Base-by-base conservation (phyloP, 92 coral and sea anemone genomes). In the Palythoa grandis region DNA sequence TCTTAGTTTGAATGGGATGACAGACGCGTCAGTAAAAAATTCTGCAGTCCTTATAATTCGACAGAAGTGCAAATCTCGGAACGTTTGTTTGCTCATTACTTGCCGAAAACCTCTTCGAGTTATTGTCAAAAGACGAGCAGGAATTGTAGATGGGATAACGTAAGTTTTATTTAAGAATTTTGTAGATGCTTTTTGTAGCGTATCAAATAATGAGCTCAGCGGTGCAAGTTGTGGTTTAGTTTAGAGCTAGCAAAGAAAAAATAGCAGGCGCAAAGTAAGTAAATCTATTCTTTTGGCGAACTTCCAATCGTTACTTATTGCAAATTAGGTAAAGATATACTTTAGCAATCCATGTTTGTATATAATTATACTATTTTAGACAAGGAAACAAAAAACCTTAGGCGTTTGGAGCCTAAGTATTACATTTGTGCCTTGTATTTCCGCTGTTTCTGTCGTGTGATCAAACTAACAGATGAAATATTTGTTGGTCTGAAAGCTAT, bases 11-110 rank as follows among this genome's bases (percentile, higher is more conserved):
- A 67, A 66, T 80, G 85, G 85, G 38, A 80, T 80, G 85, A 67
- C 40, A 38, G 73, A 68, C 38, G 74, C 74, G 35, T 66, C 85
- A 29, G 15, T 14, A 13, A 66, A 25, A 76, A 76, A 80, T 17
- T 66, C 39, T 24, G 85, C 74, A 50, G 43, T 80, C 15, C 85
- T 80, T 24, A 9, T 80, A 60, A 25, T 80, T 80, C 75, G 72
- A 7, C 85, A 80, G 85, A 80, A 66, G 53, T 65, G 61, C 61
- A 80, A 52, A 66, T 13, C 85, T 23, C 85, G 85, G 35, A 66
- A 80, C 23, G 23, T 80, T 24, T 66, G 61, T 29, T 50, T 80
- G 72, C 61, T 80, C 23, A 20, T 80, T 24, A 80, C 74, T 47
- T 50, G 74, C 72, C 74, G 24, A 80, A 43, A 29, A 13, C 72